Evolutionary conservation across 2,888 invertebrate genomes (phyloP).

Genomic region (Cryptops parisi): DNA sequence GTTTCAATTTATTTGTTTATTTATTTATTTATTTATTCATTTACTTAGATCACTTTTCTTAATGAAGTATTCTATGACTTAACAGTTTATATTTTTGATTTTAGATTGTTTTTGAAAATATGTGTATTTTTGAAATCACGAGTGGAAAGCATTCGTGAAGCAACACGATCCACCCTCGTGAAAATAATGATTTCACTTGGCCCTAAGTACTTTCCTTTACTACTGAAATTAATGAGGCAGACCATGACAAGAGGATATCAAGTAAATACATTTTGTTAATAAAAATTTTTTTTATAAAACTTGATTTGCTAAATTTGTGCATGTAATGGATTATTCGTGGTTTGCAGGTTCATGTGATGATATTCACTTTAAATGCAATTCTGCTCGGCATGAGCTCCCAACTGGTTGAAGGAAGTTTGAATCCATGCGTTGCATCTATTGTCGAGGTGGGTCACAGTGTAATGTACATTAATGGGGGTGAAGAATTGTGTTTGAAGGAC

Average conservation of each 20-base stretch:
- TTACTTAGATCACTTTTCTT: too few relatives aligned
- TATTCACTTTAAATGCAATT: constrained; percentile 72
- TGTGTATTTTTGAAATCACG: constrained; percentile 82
- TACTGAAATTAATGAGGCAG: constrained; percentile 65
- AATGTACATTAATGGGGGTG: background rate
- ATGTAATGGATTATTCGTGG: constrained; percentile 9
- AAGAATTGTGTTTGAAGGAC: background rate
- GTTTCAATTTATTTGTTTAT: too few relatives aligned
- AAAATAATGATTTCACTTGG: constrained; percentile 78
- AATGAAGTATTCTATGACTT: constrained; percentile 11
- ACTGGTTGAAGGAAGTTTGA: constrained; percentile 64
- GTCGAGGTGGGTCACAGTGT: constrained; percentile 42
- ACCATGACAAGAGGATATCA: constrained; percentile 79
- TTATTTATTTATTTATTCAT: too few relatives aligned
- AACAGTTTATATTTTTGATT: constrained; percentile 25
- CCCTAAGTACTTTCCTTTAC: constrained; percentile 55
- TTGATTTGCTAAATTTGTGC: constrained; percentile 4
- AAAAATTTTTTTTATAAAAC: constrained; percentile 1
- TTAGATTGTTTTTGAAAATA: constrained; percentile 68
- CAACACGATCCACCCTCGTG: constrained; percentile 78
- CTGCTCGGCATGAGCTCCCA: constrained; percentile 52
- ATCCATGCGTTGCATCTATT: constrained; percentile 57
- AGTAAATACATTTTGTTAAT: constrained; percentile 25
- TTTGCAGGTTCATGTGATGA: constrained; percentile 63
- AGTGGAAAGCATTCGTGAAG: constrained; percentile 66